Percentiles rank a stretch among this genome's conserved stretches.
These are phyloP conservation scores for Rhincodon typus DNA, from an alignment of 2,797 vertebrate species.

Conservation along the genomic window DNA sequence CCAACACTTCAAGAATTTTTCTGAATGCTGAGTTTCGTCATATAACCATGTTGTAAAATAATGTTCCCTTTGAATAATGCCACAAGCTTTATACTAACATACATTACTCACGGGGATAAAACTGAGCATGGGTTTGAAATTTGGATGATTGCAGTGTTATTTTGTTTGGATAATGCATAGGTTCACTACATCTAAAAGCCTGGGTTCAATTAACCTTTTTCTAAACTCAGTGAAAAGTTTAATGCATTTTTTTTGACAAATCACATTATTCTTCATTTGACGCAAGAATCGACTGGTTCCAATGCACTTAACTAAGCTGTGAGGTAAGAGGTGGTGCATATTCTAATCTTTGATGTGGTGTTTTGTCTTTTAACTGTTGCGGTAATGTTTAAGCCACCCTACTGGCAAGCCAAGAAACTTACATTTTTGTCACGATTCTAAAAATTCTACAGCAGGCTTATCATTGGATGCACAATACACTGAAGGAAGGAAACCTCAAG, in stretches of 20 bases:
- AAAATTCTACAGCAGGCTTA: neutral
- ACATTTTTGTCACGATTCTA: neutral
- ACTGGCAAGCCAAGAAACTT: neutral
- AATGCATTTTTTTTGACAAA: constrained; percentile 59
- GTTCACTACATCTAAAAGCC: neutral
- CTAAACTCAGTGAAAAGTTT: constrained; percentile 39
- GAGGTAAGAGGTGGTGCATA: constrained; percentile 56
- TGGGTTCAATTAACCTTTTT: constrained; percentile 17
- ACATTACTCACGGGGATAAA: neutral
- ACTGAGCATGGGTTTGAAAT: neutral
- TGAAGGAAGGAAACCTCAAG: neutral
- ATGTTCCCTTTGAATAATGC: neutral
- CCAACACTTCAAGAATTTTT: neutral
- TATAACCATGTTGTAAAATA: neutral
- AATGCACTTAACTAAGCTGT: constrained; percentile 61
- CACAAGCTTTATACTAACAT: neutral
- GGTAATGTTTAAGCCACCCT: constrained; percentile 49
- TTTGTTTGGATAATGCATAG: neutral
- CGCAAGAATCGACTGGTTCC: constrained; percentile 61
- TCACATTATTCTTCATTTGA: constrained; percentile 60
- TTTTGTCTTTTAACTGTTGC: constrained; percentile 60
- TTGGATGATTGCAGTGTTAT: neutral
- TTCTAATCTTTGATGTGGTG: constrained; percentile 65
- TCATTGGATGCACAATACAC: neutral
- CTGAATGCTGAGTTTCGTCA: neutral